Evolutionary conservation across 2,888 invertebrate genomes (phyloP).

Genomic region (Hofmannophila pseudospretella): DNA sequence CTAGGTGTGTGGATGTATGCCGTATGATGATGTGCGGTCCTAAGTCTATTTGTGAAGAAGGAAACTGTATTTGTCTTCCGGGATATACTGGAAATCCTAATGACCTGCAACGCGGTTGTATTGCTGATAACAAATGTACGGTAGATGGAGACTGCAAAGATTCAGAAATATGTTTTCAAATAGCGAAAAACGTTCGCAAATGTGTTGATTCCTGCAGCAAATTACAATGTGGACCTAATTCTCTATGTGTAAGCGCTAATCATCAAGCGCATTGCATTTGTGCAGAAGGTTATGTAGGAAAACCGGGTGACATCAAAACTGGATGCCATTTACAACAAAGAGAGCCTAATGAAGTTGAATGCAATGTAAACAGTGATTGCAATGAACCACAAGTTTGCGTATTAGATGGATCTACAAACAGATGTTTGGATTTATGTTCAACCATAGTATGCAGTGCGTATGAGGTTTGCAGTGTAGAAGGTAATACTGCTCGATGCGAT

Average conservation of each 20-base stretch:
- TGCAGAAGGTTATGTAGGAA: conserved; percentile 87
- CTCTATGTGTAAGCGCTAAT: conserved; percentile 89
- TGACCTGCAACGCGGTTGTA: conserved; percentile 84
- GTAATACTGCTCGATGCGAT: conserved; percentile 85
- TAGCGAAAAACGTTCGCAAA: conserved; percentile 86
- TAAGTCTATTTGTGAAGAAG: conserved; percentile 87
- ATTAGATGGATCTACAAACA: conserved; percentile 78
- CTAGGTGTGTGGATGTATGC: conserved; percentile 87
- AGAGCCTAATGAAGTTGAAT: conserved; percentile 78
- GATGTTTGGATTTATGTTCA: conserved; percentile 88
- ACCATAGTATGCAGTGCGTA: conserved; percentile 90
- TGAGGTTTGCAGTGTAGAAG: conserved; percentile 86
- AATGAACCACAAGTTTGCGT: conserved; percentile 83
- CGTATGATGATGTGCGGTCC: conserved; percentile 87
- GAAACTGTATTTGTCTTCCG: conserved; percentile 87
- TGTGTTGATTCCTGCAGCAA: conserved; percentile 93
- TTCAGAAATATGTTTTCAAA: conserved; percentile 92
- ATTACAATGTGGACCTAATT: conserved; percentile 93
- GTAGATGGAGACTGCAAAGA: conserved; percentile 90
- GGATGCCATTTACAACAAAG: conserved; percentile 88
- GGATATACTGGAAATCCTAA: conserved; percentile 87
- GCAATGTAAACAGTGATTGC: conserved; percentile 85
- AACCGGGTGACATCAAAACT: conserved; percentile 86
- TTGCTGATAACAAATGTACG: conserved; percentile 84
- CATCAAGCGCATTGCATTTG: conserved; percentile 93